Percentiles rank a stretch among this genome's conserved stretches.
These are phyloP conservation scores for Emydocephalus ijimae DNA, from an alignment of 2,113 vertebrate species.

Conservation along the genomic window DNA sequence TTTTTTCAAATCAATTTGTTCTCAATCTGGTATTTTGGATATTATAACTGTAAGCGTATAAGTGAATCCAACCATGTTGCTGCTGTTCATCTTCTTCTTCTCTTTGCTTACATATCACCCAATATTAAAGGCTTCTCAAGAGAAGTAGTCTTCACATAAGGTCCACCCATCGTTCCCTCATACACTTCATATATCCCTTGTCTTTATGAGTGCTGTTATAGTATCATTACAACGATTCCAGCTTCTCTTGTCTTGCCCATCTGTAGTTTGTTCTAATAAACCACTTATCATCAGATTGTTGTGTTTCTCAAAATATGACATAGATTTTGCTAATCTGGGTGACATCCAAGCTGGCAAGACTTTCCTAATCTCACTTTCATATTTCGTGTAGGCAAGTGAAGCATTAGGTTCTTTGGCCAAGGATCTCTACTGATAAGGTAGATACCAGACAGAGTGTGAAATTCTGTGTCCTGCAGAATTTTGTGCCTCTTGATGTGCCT, in stretches of 20 bases:
- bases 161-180: no score
- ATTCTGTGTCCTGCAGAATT: not conserved
- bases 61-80: not conserved
- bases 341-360: no score
- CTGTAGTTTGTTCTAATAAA: no score
- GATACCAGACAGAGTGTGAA: not conserved
- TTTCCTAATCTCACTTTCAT: no score
- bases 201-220: no score
- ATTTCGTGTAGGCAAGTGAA: no score
- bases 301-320: no score
- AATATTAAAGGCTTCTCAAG: not conserved
- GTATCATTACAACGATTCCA: no score
- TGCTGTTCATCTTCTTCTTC: not conserved
- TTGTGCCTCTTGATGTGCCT: not conserved
- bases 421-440: not conserved
- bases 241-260: no score
- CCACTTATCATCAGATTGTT: no score
- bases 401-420: not conserved
- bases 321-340: no score
- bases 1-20: not conserved
- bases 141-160: not conserved
- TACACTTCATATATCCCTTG: no score
- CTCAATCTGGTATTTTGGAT: not conserved
- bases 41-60: not conserved
- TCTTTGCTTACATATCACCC: not conserved